Percentiles rank a stretch among this genome's conserved stretches.
phyloP scores from a whole-genome alignment of 1,140 invertebrate genomes.

The Zaprionus tsacasi region DNA sequence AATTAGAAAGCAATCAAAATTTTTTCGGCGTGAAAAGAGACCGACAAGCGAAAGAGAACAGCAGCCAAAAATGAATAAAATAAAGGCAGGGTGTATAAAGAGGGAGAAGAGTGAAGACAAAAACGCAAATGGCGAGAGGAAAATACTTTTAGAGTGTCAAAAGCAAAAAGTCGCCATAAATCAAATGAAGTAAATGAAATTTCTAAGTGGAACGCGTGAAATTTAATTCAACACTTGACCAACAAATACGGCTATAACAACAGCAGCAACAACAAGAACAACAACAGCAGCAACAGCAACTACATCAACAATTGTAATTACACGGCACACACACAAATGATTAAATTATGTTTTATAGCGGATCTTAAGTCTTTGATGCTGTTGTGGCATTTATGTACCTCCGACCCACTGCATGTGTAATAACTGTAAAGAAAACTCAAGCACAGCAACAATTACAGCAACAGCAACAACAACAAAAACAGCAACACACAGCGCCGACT shows the following conservation, averaged over 20 bases:
- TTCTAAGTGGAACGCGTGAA: slow-evolving; percentile 43
- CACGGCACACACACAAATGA: slow-evolving; percentile 59
- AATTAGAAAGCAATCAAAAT: slow-evolving; percentile 52
- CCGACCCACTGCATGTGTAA: slow-evolving; percentile 47
- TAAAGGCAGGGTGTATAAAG: background rate
- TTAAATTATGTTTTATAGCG: slow-evolving; percentile 77
- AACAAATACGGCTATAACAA: slow-evolving; percentile 43
- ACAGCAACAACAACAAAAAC: slow-evolving; percentile 14
- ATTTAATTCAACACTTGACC: slow-evolving; percentile 46
- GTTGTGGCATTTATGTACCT: slow-evolving; percentile 19
- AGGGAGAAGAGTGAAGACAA: slow-evolving; percentile 2
- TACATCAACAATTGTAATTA: slow-evolving; percentile 62
- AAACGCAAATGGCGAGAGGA: slow-evolving; percentile 16
- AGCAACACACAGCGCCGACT: slow-evolving; percentile 33
- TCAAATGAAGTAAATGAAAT: slow-evolving; percentile 65
- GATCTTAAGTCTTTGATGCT: slow-evolving; percentile 39
- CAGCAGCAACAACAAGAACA: slow-evolving; percentile 19
- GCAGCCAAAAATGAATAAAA: slow-evolving; percentile 32
- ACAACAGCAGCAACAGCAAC: slow-evolving; percentile 8
- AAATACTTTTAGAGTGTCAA: slow-evolving; percentile 63
- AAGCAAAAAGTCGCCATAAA: slow-evolving; percentile 65
- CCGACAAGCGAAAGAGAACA: slow-evolving; percentile 51
- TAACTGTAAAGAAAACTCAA: slow-evolving; percentile 66
- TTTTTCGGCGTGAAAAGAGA: slow-evolving; percentile 23
- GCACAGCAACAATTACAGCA: slow-evolving; percentile 21